Base-by-base conservation (phyloP, 2,888 invertebrate genomes). In the Acrobasis suavella region DNA sequence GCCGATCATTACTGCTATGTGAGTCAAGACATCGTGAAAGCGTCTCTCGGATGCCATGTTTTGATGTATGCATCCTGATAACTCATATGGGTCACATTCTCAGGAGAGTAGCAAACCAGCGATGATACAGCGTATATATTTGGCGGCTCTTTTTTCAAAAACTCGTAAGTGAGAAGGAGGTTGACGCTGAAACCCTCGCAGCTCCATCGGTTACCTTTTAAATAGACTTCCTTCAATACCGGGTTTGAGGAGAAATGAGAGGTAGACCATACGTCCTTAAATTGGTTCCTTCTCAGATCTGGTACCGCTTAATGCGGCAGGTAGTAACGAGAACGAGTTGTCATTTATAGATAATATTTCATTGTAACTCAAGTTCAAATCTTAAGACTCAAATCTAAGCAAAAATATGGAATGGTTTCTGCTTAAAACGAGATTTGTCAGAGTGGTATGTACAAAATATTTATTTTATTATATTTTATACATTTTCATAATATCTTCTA, bases 151-250 rank as follows among this genome's bases (percentile, higher is more conserved):
- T 89, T 87, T 0, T 93, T 94, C 54, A 96, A 77, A 82, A 88
- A 96, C 49, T 93, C 91, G 68, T 94, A 96, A 54, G 95, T 94
- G 0, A 93, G 82, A 50, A 94, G 84, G 58, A 96, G 92, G 56
- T 94, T 91, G 0, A 84, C 75, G 62, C 92, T 90, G 50, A 92
- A 87, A 68, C 96, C 96, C 64, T 95, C 94, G 76, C 96, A 96
- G 68, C 94, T 93, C 96, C 96, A 96, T 1, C 95, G 95, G 87
- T 96, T 96, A 70, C 96, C 95, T 50, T 94, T 94, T 71, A 96
- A 84, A 73, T 93, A 87, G 38, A 96, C 85, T 74, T 92, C 90
- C 72, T 91, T 88, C 70, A 95, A 86, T 78, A 92, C 93, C 39
- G 91, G 87, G 78, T 95, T 95, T 63, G 92, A 91, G 59, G 92